phyloP scores from a whole-genome alignment of 2,888 invertebrate genomes.

The Mellilla xanthometata region DNA sequence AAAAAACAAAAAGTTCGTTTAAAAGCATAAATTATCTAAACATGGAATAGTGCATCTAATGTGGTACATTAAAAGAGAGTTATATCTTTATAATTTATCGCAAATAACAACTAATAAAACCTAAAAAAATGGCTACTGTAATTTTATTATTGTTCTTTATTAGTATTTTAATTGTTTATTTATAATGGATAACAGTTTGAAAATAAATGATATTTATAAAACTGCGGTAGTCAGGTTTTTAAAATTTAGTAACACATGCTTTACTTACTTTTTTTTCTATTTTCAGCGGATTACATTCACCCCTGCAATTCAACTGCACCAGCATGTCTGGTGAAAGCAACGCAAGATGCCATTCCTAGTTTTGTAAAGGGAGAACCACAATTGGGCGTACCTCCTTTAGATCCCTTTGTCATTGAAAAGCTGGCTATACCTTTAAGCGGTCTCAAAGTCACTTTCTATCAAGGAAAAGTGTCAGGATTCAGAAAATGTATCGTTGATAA shows the following conservation, averaged over 20 bases:
- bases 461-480: constrained; percentile 69
- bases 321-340: constrained; percentile 58
- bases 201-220: not conserved
- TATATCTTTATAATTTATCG: no score
- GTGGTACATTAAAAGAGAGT: no score
- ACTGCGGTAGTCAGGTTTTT: not conserved
- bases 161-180: no score
- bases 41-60: no score
- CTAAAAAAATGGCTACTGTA: no score
- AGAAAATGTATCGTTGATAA: constrained; percentile 65
- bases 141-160: no score
- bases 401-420: constrained; percentile 68
- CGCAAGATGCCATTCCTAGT: constrained; percentile 62
- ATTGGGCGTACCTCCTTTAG: constrained; percentile 52
- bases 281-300: constrained; percentile 64
- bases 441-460: constrained; percentile 64
- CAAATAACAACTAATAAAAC: no score
- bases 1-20: no score
- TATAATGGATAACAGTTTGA: no score
- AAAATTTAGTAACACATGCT: no score
- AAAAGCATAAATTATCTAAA: no score
- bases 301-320: constrained; percentile 62
- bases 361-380: constrained; percentile 67
- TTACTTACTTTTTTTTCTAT: not conserved
- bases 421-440: constrained; percentile 62